Percentiles rank a stretch among this genome's conserved stretches.
Evolutionary conservation across 2,797 vertebrate genomes (phyloP).

Genomic region (Melanogrammus aeglefinus): DNA sequence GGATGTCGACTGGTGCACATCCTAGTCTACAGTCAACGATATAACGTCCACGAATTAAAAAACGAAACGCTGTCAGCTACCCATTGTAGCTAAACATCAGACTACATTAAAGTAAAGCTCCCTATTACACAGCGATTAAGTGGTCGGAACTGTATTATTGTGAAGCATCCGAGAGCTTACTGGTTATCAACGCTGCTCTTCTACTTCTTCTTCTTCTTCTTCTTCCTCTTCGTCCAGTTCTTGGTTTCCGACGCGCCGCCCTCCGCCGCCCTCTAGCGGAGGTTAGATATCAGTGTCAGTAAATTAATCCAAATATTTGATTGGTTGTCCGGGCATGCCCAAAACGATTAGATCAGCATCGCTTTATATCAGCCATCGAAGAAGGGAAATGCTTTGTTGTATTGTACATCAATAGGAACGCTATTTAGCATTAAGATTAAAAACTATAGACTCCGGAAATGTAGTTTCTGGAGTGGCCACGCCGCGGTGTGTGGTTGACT

Average conservation of each 20-base stretch:
- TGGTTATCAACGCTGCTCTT: not conserved
- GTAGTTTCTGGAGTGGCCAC: conserved; percentile 30
- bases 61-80: not conserved
- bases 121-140: not conserved
- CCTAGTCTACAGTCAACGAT: not conserved
- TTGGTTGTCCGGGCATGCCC: not conserved
- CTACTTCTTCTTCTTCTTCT: not conserved
- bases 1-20: not conserved
- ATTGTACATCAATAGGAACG: too few relatives aligned
- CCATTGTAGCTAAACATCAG: not conserved
- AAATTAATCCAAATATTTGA: not conserved
- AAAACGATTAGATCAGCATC: not conserved
- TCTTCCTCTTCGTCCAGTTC: too few relatives aligned
- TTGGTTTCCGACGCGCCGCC: not conserved
- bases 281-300: not conserved
- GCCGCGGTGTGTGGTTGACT: rapidly evolving
- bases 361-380: not conserved
- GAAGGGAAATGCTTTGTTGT: not conserved
- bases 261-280: conserved; percentile 16
- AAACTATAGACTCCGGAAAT: conserved; percentile 35
- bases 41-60: not conserved
- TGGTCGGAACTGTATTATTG: too few relatives aligned
- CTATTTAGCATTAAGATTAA: not conserved
- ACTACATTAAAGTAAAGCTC: not conserved
- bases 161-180: not conserved